Base-by-base conservation (phyloP, 30 jellyfish, hydroid and myxozoan genomes). In the Aurelia aurita region DNA sequence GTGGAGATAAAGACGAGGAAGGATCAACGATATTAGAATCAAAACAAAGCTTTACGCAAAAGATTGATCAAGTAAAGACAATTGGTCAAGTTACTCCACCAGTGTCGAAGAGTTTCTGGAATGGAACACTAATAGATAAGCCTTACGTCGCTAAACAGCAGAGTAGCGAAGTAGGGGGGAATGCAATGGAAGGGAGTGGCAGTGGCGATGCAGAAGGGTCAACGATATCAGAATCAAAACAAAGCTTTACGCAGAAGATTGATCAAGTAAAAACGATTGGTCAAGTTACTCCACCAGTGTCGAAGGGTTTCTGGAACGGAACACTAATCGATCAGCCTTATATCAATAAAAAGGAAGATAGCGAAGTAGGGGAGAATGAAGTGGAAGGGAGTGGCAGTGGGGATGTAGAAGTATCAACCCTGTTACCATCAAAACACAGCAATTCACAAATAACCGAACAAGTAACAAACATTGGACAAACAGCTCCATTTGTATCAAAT, bases 121-220 rank as follows among this genome's bases (percentile, higher is more conserved):
- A 39, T 8, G 51, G 13, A 8, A 39, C 51, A 39, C 15, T 39
- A 15, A 2, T 6, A 39, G 51, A n/a, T n/a, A n/a, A n/a, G n/a
- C n/a, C n/a, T n/a, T n/a, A n/a, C n/a, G n/a, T n/a, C n/a, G n/a
- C n/a, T n/a, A n/a, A n/a, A n/a, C n/a, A n/a, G n/a, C n/a, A 10
- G 78, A 66, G 14, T 27, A 66, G 6, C 51, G 45, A 21, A 62
- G 45, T 62, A n/a, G 81, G 43, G 11, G 79, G 23, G 20, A 27
- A 18, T 25, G 80, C 29, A 71, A 19, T 1, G 6, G 84, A 39
- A 5, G 51, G 20, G 21, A 28, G 31, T 64, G 51, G 31, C 45
- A 28, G 51, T 43, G 18, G 39, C 68, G 49, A 23, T 32, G 44
- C 4, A n/a, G 39, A 44, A 43, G 84, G 69, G 20, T 31, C 45